Percentiles rank a stretch among this genome's conserved stretches.
Conservation (phyloP, 2,113 vertebrate genomes). For the Philantomba maxwellii region DNA sequence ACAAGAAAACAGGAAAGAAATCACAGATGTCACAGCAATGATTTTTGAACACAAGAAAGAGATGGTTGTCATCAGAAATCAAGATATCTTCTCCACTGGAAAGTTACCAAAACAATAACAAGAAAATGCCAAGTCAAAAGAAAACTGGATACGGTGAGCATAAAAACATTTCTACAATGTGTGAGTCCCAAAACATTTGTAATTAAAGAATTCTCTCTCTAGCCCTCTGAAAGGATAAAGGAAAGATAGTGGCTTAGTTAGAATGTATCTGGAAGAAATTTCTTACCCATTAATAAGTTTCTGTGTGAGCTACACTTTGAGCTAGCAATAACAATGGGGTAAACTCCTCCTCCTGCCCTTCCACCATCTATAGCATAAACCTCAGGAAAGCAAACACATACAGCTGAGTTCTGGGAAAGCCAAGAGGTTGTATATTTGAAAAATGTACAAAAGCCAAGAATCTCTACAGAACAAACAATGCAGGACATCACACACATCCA, state of each 20-base stretch:
- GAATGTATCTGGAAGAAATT: neutral
- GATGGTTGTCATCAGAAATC: neutral
- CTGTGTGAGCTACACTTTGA: neutral
- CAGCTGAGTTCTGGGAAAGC: neutral
- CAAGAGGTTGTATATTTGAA: neutral
- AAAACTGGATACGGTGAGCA: neutral
- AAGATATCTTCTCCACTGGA: neutral
- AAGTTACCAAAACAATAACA: neutral
- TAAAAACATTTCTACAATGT: neutral
- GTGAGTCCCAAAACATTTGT: neutral
- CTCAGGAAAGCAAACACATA: neutral
- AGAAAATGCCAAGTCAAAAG: neutral
- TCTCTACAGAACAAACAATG: neutral
- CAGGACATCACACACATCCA: too few relatives aligned
- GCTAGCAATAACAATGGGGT: neutral
- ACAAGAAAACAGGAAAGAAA: neutral
- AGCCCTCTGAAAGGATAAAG: neutral
- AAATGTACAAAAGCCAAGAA: neutral
- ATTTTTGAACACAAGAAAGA: neutral
- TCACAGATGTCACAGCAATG: neutral
- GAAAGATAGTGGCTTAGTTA: neutral
- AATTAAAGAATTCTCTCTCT: neutral
- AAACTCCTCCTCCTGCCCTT: accelerated
- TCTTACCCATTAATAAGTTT: neutral
- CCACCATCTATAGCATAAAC: neutral